Conservation (phyloP, 2,888 invertebrate genomes). For the Lasioglossum malachurum region DNA sequence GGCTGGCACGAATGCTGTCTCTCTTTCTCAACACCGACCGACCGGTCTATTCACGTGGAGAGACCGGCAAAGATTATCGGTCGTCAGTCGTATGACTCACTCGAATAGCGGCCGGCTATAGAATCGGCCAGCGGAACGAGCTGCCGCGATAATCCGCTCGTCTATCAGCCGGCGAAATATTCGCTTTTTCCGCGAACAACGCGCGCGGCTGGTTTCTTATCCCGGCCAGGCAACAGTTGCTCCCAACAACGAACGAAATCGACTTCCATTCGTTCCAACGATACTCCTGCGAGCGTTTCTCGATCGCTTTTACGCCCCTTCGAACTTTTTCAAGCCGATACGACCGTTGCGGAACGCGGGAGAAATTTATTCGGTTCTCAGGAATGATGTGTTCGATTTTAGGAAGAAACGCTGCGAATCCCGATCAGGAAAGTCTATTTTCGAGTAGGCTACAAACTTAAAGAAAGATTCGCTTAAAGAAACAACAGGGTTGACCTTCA, state of each 20-base stretch:
- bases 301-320: background rate
- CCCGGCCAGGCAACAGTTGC: background rate
- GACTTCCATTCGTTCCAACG: background rate
- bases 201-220: background rate
- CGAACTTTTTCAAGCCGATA: background rate
- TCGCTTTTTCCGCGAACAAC: background rate
- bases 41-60: constrained; percentile 62
- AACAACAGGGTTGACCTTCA: too few species aligned
- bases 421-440: too few species aligned
- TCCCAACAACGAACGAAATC: background rate
- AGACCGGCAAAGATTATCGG: constrained; percentile 64
- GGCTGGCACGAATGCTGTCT: constrained; percentile 39
- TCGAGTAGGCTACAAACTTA: too few species aligned
- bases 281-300: background rate
- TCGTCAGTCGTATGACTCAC: constrained; percentile 65
- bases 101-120: constrained; percentile 57
- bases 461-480: too few species aligned
- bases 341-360: too few species aligned
- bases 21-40: constrained; percentile 44
- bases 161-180: constrained; percentile 19
- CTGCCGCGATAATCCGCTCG: constrained; percentile 59
- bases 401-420: too few species aligned
- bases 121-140: constrained; percentile 17
- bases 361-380: too few species aligned
- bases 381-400: too few species aligned